These are phyloP conservation scores for Osmerus eperlanus DNA, from an alignment of 2,113 vertebrate genomes.

Conservation along the genomic window DNA sequence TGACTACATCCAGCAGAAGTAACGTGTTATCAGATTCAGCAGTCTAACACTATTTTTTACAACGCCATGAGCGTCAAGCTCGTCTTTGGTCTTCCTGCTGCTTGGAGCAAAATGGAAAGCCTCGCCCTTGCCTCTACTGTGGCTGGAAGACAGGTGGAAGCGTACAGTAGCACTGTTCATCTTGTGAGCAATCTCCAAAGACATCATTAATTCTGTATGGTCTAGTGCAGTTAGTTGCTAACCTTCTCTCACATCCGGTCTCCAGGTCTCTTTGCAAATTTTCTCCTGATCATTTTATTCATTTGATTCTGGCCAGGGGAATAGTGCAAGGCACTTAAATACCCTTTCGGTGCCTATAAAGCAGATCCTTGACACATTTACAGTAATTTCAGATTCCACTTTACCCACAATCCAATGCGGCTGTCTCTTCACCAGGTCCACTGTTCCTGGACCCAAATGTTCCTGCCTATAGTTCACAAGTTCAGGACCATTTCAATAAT, in stretches of 20 bases:
- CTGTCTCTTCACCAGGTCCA: constrained; percentile 17
- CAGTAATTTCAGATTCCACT: constrained; percentile 17
- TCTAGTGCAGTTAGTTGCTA: constrained; percentile 38
- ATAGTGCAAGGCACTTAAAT: constrained; percentile 38
- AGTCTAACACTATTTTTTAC: too few species aligned
- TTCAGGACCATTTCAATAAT: constrained; percentile 63
- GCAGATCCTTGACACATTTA: constrained; percentile 26
- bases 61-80: too few species aligned
- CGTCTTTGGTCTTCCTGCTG: too few species aligned
- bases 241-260: constrained; percentile 40
- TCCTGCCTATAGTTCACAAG: constrained; percentile 50
- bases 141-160: too few species aligned
- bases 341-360: constrained; percentile 3
- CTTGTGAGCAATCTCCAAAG: constrained; percentile 47
- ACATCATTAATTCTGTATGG: constrained; percentile 63
- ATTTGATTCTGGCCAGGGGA: constrained; percentile 34
- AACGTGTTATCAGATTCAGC: too few species aligned
- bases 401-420: not conserved
- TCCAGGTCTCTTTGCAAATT: constrained; percentile 41
- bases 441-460: not conserved
- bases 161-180: constrained; percentile 10
- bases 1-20: too few species aligned
- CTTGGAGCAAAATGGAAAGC: too few species aligned
- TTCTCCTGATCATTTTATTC: constrained; percentile 40
- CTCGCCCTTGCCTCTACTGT: too few species aligned